These are phyloP conservation scores for Lasioglossum leucozonium DNA, from an alignment of 2,888 invertebrate species.

Conservation along the genomic window DNA sequence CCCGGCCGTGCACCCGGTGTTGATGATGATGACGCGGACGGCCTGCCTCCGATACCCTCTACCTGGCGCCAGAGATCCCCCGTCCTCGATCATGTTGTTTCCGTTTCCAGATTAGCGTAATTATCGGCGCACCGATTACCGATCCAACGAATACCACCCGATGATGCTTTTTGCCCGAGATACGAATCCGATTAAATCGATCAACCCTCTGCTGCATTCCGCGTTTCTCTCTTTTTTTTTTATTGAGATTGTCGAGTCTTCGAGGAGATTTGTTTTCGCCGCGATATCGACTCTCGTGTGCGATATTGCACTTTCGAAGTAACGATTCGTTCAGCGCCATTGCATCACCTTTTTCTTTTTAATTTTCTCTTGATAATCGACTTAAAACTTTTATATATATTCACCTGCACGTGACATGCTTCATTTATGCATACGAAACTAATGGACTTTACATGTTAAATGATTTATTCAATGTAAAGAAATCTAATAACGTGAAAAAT, in stretches of 20 bases:
- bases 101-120: constrained; percentile 68
- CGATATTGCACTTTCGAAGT: neutral
- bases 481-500: neutral
- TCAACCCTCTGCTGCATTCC: neutral
- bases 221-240: too few species aligned
- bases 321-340: neutral
- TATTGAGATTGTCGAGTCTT: neutral
- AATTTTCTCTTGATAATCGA: too few species aligned
- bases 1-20: constrained; percentile 46
- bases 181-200: neutral
- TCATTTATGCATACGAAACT: neutral
- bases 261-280: neutral
- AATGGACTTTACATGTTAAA: neutral
- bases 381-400: too few species aligned
- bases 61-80: constrained; percentile 21
- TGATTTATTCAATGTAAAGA: neutral
- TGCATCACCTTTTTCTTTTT: neutral
- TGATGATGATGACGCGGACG: constrained; percentile 54
- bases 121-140: constrained; percentile 67
- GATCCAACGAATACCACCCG: constrained; percentile 31
- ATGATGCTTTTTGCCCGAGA: constrained; percentile 11
- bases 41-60: neutral
- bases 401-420: too few species aligned
- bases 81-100: constrained; percentile 42
- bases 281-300: neutral